Evolutionary conservation across 2,888 invertebrate genomes (phyloP).

Genomic region (Acleris emargana): DNA sequence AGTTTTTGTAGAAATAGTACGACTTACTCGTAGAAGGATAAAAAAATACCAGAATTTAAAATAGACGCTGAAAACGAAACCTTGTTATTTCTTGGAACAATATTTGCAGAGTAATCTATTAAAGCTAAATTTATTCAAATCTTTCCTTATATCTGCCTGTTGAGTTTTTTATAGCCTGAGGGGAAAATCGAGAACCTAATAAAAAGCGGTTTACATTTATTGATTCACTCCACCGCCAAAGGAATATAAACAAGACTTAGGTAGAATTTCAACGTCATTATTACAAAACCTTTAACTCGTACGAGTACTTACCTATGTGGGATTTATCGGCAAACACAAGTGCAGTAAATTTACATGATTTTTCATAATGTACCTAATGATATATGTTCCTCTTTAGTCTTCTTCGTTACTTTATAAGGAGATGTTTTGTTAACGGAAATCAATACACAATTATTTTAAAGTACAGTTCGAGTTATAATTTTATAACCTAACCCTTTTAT

Average conservation of each 20-base stretch:
- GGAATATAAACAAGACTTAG: constrained; percentile 13
- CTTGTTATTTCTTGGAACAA: constrained; percentile 26
- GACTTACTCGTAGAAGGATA: too few species aligned
- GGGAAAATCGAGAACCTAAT: constrained; percentile 29
- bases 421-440: too few species aligned
- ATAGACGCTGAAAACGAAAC: constrained; percentile 10
- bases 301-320: constrained; percentile 1
- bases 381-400: too few species aligned
- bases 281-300: background rate
- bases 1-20: too few species aligned
- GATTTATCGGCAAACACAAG: background rate
- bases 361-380: too few species aligned
- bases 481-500: too few species aligned
- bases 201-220: constrained; percentile 28
- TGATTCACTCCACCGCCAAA: constrained; percentile 6
- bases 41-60: background rate
- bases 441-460: too few species aligned
- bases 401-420: too few species aligned
- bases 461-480: too few species aligned
- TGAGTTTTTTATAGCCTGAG: constrained; percentile 30
- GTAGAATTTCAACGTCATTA: constrained; percentile 22
- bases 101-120: constrained; percentile 27
- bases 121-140: constrained; percentile 31
- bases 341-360: too few species aligned
- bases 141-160: constrained; percentile 20